Evolutionary conservation across 2,113 vertebrate species (phyloP), one percentile per base, ranked within the genome.

Genomic region (Noctilio leporinus): DNA sequence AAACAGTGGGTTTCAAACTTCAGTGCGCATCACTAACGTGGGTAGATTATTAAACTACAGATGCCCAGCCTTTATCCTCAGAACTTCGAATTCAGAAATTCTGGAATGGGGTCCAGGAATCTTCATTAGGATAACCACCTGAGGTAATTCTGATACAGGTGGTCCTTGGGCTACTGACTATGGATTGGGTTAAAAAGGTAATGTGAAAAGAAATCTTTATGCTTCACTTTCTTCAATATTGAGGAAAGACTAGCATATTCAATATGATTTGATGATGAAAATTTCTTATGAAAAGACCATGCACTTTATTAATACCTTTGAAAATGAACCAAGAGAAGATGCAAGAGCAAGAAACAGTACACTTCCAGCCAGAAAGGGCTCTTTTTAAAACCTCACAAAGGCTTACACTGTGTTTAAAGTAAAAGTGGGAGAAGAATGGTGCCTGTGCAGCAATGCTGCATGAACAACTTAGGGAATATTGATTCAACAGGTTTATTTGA

Each of bases 311-410:
- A 89, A 91, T 55, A 82, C 43, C 82, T 94, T 81, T 92, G 43
- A 59, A 95, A 96, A 93, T 91, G 62, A 90, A 95, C 7, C 19
- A 87, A 85, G 62, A 16, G 19, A 88, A 70, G 43, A 91, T 19
- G 22, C 7, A 83, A 91, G 81, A 57, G 35, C 49, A 76, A 95
- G 51, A 82, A 89, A 83, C 28, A 57, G 22, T 75, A 82, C 24
- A 57, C 80, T 91, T 91, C 24, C 64, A 93, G 38, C 2, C 43
- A 96, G 12, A 93, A 86, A 75, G 26, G 4, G 0, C 12, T 92
- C 35, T 49, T 94, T 75, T 51, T 33, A 88, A 93, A 91, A 77
- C 15, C 73, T 81, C 33, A 57, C 69, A 84, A 87, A 72, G 45
- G 78, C 3, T 67, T 53, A 67, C 35, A 93, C 64, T 64, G 30